Percentiles rank a stretch among this genome's conserved stretches.
Conservation (phyloP, 2,888 invertebrate genomes). For the Drosophila macrospina region DNA sequence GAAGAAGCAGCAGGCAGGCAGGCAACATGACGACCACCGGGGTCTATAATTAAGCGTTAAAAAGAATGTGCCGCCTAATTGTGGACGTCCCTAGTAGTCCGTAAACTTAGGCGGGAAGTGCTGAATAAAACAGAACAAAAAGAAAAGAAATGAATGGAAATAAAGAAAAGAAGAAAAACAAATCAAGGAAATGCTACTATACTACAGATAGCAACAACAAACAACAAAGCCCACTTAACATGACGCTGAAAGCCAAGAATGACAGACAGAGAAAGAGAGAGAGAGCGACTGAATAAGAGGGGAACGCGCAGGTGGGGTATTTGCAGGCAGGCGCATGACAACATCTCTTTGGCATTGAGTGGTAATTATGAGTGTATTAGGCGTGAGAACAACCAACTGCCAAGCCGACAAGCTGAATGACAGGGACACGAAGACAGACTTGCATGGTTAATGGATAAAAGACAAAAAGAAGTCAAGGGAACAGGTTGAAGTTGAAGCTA, state of each 20-base stretch:
- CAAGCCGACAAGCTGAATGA: constrained; percentile 18
- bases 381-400: constrained; percentile 57
- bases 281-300: neutral
- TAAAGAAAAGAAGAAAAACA: constrained; percentile 28
- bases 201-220: constrained; percentile 27
- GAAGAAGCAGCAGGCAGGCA: no score
- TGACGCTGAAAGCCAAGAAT: constrained; percentile 45
- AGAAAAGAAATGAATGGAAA: constrained; percentile 11
- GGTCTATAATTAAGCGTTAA: constrained; percentile 75
- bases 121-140: constrained; percentile 23
- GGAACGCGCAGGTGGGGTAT: no score
- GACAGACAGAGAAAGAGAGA: neutral
- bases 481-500: constrained; percentile 61
- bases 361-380: constrained; percentile 55
- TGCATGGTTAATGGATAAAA: constrained; percentile 2
- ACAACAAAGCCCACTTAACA: constrained; percentile 60
- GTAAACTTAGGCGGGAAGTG: constrained; percentile 22
- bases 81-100: constrained; percentile 46
- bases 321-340: constrained; percentile 29
- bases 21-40: constrained; percentile 46
- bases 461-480: constrained; percentile 42
- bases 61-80: constrained; percentile 79
- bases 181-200: constrained; percentile 56
- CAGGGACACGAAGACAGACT: constrained; percentile 3
- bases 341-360: constrained; percentile 45